A percentile compares a stretch with the other conserved stretches of the same genome.
These are phyloP conservation scores for Eulimnadia texana DNA, from an alignment of 1,140 invertebrate genomes.

Conservation along the genomic window DNA sequence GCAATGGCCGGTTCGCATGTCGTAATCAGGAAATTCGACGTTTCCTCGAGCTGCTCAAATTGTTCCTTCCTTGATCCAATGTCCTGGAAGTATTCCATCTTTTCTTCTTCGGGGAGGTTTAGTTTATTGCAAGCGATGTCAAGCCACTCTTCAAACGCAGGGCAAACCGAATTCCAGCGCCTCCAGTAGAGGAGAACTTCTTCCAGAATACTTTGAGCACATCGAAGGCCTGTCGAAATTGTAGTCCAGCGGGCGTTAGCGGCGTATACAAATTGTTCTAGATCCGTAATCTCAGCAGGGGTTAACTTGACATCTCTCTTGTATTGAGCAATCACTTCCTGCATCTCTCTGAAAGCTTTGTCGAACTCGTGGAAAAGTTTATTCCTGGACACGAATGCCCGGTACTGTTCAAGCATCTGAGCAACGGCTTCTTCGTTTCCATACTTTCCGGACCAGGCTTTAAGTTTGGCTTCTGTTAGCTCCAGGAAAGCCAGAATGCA, in stretches of 20 bases:
- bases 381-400: conserved; percentile 78
- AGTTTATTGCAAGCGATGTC: conserved; percentile 51
- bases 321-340: conserved; percentile 78
- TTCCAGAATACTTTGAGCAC: conserved; percentile 73
- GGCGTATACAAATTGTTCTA: conserved; percentile 72
- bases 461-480: conserved; percentile 73
- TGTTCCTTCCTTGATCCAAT: conserved; percentile 79
- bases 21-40: conserved; percentile 73
- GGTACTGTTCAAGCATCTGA: conserved; percentile 70
- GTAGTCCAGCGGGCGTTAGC: conserved; percentile 75
- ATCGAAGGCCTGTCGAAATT: conserved; percentile 75
- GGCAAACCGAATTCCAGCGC: conserved; percentile 53
- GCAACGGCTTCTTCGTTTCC: conserved; percentile 66
- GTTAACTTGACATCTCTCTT: conserved; percentile 65
- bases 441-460: conserved; percentile 77
- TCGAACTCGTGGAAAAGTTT: conserved; percentile 89
- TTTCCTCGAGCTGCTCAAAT: conserved; percentile 62
- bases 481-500: conserved; percentile 80
- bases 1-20: conserved; percentile 68
- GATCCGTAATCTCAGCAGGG: conserved; percentile 52
- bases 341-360: conserved; percentile 78
- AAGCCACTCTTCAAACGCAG: conserved; percentile 66
- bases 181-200: conserved; percentile 79
- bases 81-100: conserved; percentile 66
- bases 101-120: conserved; percentile 60